Evolutionary conservation across 2,113 vertebrate genomes (phyloP).

Genomic region (Capreolus pygargus): DNA sequence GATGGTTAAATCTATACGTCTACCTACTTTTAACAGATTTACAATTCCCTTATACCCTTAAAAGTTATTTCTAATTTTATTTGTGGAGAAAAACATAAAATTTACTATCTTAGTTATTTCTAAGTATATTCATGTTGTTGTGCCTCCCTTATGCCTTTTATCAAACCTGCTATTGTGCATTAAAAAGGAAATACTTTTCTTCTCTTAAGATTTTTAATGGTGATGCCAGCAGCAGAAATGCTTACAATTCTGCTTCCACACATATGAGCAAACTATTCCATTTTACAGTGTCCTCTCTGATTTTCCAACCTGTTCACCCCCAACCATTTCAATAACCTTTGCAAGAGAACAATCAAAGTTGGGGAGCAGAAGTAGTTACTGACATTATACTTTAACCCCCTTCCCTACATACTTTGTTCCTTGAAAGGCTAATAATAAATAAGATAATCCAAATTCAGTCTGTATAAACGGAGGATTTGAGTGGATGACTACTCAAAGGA

Average conservation of each 20-base stretch:
- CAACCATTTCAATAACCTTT: not conserved
- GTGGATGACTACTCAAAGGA: not conserved
- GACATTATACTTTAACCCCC: not conserved
- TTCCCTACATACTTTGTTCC: not conserved
- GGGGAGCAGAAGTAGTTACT: not conserved
- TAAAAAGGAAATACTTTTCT: not conserved
- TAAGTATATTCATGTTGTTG: not conserved
- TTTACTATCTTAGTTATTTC: not conserved
- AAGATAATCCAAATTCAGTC: not conserved
- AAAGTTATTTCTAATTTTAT: not conserved
- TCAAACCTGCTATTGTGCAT: not conserved
- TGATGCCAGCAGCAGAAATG: not conserved
- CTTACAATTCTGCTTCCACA: not conserved
- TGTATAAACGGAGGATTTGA: not conserved
- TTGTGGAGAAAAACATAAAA: not conserved
- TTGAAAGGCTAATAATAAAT: not conserved
- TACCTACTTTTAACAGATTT: not conserved
- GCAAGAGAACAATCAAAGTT: not conserved
- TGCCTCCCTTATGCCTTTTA: not conserved
- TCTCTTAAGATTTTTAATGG: not conserved
- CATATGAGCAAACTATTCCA: not conserved
- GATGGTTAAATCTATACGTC: not conserved
- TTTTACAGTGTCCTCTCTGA: not conserved
- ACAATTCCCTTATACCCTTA: not conserved
- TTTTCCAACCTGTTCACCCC: not conserved